These are phyloP conservation scores for Gisinianus flammeolus DNA, from an alignment of 2,888 invertebrate species.

Conservation along the genomic window DNA sequence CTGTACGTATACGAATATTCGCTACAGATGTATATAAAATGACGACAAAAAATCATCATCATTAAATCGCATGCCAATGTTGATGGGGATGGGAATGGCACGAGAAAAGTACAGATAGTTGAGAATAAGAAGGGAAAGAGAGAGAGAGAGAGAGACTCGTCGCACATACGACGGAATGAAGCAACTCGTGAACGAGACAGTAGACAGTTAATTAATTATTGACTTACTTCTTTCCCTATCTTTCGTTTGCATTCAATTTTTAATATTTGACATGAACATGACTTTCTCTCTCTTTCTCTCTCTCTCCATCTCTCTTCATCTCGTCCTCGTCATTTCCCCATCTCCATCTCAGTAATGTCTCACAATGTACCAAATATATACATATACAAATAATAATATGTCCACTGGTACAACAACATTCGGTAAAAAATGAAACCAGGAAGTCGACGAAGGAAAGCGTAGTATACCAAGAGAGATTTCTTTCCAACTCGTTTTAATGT, in stretches of 20 bases:
- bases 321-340: not conserved
- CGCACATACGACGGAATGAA: not conserved
- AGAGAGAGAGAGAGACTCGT: not conserved
- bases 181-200: slow-evolving; percentile 17
- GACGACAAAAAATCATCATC: no score
- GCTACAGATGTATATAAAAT: no score
- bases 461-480: no score
- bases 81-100: not conserved
- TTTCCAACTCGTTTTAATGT: not conserved
- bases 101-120: not conserved
- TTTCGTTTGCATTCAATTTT: slow-evolving; percentile 7
- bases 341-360: not conserved
- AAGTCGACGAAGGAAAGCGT: no score
- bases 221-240: slow-evolving; percentile 27
- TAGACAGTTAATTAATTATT: slow-evolving; percentile 40
- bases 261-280: slow-evolving; percentile 20
- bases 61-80: no score
- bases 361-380: no score
- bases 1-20: no score
- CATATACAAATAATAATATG: no score
- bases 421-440: no score
- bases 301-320: not conserved
- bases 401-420: no score
- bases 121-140: not conserved
- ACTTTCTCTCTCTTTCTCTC: not conserved